Evolutionary conservation across 1,140 invertebrate genomes (phyloP), one percentile per base, ranked within the genome.

Genomic region (Drosophila mayri): DNA sequence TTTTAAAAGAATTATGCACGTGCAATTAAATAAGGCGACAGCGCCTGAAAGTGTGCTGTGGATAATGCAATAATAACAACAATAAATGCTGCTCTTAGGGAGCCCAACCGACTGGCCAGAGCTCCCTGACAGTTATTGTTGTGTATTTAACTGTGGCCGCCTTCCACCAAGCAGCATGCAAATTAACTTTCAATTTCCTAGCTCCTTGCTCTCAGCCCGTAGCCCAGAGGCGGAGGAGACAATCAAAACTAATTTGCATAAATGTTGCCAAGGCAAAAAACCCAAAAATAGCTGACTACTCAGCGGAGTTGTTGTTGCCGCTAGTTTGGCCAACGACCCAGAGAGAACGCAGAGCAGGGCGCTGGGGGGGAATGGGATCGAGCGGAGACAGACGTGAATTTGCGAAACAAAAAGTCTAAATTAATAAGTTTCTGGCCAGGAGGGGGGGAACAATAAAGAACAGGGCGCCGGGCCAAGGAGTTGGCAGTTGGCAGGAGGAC

Each of bases 161-260:
- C 75, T 73, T 76, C 78, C 72, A 71, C 67, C 82, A 63, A 73
- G 66, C 79, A 76, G 72, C 71, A 91, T 82, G 83, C 87, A 91
- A 91, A 91, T 87, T 91, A 91, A 91, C 87, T 91, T 91, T 91
- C 87, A 91, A 91, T 91, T 91, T 91, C 80, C 80, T 81, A 46
- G 79, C 41, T 32, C 14, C 47, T 12, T 6, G 18, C 30, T 20
- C 3, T 9, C 14, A 9, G n/a, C n/a, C 8, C 50, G 25, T 47
- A 9, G 22, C 14, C 18, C 80, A 79, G 86, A 32, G 40, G 47
- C 64, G 67, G 66, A 35, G 50, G 50, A 90, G 82, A 91, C 82
- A 91, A 91, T 91, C 87, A 91, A 91, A 91, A 91, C 73, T 79
- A 87, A 91, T 91, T 91, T 91, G 77, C 87, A 91, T 91, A 91